These are phyloP conservation scores for Squalus acanthias DNA, from an alignment of 2,797 vertebrate species.

Conservation along the genomic window DNA sequence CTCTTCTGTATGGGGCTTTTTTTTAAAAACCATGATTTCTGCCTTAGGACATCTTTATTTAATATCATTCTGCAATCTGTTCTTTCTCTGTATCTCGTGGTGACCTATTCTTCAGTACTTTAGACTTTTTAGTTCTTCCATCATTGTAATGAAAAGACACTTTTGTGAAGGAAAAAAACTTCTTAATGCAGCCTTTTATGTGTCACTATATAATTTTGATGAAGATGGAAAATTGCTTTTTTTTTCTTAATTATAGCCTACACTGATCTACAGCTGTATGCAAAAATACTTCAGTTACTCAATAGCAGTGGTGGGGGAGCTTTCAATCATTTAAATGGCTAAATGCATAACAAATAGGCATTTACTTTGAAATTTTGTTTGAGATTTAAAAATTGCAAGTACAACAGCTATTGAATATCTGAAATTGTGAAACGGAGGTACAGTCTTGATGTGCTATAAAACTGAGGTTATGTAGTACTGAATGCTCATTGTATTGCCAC, in stretches of 20 bases:
- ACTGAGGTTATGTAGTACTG: background rate
- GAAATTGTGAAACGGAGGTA: background rate
- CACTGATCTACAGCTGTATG: background rate
- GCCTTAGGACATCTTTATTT: background rate
- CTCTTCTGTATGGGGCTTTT: background rate
- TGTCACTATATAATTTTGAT: background rate
- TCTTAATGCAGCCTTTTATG: background rate
- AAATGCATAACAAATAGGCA: background rate
- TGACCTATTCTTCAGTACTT: background rate
- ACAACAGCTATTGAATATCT: background rate
- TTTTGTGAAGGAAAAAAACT: background rate
- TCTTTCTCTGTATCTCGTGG: background rate
- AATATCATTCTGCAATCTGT: slow-evolving; percentile 28
- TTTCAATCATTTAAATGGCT: background rate
- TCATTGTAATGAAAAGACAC: background rate
- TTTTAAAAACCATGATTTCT: background rate
- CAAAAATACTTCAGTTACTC: background rate
- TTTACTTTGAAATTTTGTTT: background rate
- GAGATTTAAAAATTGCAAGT: background rate
- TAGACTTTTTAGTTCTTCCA: background rate
- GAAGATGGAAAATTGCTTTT: background rate
- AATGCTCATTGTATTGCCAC: background rate
- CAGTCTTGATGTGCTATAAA: background rate
- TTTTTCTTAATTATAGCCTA: background rate
- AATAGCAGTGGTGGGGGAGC: too few relatives aligned